These are phyloP conservation scores for Microctenopoma steveboyesi DNA, from an alignment of 2,797 vertebrate species.

Conservation along the genomic window DNA sequence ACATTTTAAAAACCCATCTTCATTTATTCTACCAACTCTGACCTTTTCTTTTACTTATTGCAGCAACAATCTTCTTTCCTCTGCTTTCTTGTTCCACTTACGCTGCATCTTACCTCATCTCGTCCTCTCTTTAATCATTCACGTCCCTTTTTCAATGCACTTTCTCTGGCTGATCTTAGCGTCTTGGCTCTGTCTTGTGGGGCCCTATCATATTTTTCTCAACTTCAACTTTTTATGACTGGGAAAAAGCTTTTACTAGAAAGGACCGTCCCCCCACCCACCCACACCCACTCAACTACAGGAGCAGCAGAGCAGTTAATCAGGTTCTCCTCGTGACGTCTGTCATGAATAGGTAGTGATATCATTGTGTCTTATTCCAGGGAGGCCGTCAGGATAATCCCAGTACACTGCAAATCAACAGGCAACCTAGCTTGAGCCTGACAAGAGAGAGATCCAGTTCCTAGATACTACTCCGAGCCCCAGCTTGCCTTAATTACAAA, in stretches of 20 bases:
- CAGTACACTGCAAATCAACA: conserved; percentile 72
- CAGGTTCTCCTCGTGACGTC: conserved; percentile 66
- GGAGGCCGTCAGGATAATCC: conserved; percentile 59
- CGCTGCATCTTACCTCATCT: not conserved
- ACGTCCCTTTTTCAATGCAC: not conserved
- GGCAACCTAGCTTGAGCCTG: conserved; percentile 69
- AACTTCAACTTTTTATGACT: conserved; percentile 18
- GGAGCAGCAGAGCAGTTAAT: conserved; percentile 71
- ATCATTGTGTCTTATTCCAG: conserved; percentile 70
- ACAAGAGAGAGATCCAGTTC: conserved; percentile 52
- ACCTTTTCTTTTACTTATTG: not conserved
- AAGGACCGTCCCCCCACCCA: not conserved
- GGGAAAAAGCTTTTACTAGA: conserved; percentile 37
- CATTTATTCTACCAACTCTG: not conserved
- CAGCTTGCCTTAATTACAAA: conserved; percentile 60
- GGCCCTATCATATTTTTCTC: conserved; percentile 11
- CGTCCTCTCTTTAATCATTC: not conserved
- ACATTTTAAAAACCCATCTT: not conserved
- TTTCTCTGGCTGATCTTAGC: conserved; percentile 7
- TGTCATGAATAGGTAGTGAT: conserved; percentile 66
- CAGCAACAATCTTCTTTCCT: not conserved
- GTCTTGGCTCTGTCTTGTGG: not conserved
- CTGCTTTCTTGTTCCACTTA: not conserved
- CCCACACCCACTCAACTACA: conserved; percentile 12
- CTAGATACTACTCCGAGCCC: conserved; percentile 34